A percentile compares a stretch with the other conserved stretches of the same genome.
phyloP scores from a whole-genome alignment of 2,113 vertebrate species.

The Connochaetes taurinus region DNA sequence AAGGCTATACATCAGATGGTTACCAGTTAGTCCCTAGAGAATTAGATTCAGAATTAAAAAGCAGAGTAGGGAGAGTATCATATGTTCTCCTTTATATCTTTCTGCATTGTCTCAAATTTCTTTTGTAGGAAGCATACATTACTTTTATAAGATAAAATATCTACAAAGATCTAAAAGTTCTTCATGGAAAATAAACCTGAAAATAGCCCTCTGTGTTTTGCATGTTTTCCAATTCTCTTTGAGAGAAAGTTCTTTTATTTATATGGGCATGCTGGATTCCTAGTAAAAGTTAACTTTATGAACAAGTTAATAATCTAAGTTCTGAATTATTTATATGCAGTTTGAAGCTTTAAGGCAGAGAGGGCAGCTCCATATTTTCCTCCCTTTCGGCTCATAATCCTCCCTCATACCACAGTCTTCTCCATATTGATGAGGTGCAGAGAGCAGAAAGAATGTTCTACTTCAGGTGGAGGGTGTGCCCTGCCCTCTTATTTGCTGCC shows the following conservation, averaged over 20 bases:
- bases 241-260: conserved; percentile 21
- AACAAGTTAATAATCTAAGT: conserved; percentile 58
- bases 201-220: not conserved
- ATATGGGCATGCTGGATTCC: not conserved
- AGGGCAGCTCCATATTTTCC: conserved; percentile 38
- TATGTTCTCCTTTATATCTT: not conserved
- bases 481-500: not conserved
- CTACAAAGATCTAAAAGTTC: not conserved
- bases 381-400: conserved; percentile 29
- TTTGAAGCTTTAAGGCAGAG: conserved; percentile 50
- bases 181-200: conserved; percentile 4
- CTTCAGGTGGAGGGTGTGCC: not conserved
- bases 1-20: not conserved
- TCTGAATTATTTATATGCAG: conserved; percentile 69
- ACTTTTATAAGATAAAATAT: not conserved
- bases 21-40: not conserved
- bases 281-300: conserved; percentile 60
- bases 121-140: not conserved
- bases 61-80: not conserved
- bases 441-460: conserved; percentile 13
- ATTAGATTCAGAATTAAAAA: not conserved
- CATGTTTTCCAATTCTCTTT: conserved; percentile 39
- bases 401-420: not conserved
- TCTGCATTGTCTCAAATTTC: not conserved
- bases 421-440: conserved; percentile 42